Evolutionary conservation across 2,888 invertebrate species (phyloP).

Genomic region (Cheiracanthium punctorium): DNA sequence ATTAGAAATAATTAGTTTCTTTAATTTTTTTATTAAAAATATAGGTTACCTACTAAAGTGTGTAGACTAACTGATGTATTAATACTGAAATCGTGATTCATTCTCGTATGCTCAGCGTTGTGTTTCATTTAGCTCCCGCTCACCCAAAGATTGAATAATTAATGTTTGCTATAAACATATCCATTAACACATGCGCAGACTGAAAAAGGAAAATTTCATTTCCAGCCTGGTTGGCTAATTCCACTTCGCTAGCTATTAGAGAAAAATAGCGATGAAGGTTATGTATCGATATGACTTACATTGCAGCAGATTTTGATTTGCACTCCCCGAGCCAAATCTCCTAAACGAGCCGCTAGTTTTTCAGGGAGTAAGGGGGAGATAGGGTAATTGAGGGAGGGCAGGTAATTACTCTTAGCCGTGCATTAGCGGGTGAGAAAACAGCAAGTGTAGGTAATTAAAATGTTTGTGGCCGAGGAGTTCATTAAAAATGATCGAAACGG

Average conservation of each 20-base stretch:
- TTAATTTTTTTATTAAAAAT: too few species aligned
- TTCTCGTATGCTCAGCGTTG: too few species aligned
- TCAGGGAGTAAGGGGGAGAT: neutral
- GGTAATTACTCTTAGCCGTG: slow-evolving; percentile 21
- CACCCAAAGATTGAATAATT: too few species aligned
- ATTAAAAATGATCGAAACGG: slow-evolving; percentile 14
- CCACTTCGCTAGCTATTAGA: neutral
- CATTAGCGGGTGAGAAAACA: slow-evolving; percentile 27
- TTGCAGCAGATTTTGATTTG: neutral
- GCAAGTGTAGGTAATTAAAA: slow-evolving; percentile 23
- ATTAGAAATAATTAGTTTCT: too few species aligned
- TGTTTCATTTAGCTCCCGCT: too few species aligned
- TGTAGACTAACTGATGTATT: too few species aligned
- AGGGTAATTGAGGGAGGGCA: slow-evolving; percentile 4
- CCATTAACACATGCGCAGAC: too few species aligned
- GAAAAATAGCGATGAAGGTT: neutral
- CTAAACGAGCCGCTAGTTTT: slow-evolving; percentile 10
- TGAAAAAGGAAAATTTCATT: too few species aligned
- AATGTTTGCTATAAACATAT: too few species aligned
- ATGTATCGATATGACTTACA: neutral
- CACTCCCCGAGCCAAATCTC: neutral
- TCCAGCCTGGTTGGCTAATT: too few species aligned
- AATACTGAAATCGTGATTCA: too few species aligned
- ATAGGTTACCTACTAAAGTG: too few species aligned
- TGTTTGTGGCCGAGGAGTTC: slow-evolving; percentile 17